Evolutionary conservation across 2,113 vertebrate species (phyloP).

Genomic region (Thalassarche chlororhynchos): DNA sequence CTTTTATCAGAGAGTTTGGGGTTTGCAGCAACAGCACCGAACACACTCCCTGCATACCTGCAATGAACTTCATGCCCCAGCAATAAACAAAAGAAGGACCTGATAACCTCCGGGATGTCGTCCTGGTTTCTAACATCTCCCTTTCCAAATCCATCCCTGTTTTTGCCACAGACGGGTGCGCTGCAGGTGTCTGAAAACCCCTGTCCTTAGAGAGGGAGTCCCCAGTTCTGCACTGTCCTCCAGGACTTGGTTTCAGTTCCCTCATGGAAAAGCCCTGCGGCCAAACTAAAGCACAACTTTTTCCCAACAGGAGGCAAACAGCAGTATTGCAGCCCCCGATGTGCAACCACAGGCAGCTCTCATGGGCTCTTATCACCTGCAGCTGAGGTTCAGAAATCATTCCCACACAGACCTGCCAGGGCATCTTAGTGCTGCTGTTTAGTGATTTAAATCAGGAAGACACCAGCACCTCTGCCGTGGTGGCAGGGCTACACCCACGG

Average conservation of each 20-base stretch:
- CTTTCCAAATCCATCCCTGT: not conserved
- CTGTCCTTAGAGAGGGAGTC: not conserved
- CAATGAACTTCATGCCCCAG: not conserved
- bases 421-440: not conserved
- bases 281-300: not conserved
- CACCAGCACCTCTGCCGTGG: rapidly evolving
- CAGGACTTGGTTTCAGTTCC: not conserved
- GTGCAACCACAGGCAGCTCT: not conserved
- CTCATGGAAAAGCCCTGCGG: not conserved
- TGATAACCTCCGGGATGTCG: not conserved
- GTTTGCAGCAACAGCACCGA: not conserved
- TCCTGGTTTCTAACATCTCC: not conserved
- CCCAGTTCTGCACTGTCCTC: not conserved
- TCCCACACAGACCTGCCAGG: not conserved
- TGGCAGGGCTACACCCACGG: not conserved
- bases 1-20: not conserved
- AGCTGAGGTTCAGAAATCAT: not conserved
- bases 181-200: not conserved
- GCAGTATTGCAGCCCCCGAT: not conserved
- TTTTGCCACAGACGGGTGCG: not conserved
- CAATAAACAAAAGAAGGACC: not conserved
- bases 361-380: not conserved
- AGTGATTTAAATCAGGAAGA: not conserved
- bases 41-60: not conserved
- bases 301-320: rapidly evolving